phyloP scores from a whole-genome alignment of 2,797 vertebrate species.

The Pogonophryne albipinna region DNA sequence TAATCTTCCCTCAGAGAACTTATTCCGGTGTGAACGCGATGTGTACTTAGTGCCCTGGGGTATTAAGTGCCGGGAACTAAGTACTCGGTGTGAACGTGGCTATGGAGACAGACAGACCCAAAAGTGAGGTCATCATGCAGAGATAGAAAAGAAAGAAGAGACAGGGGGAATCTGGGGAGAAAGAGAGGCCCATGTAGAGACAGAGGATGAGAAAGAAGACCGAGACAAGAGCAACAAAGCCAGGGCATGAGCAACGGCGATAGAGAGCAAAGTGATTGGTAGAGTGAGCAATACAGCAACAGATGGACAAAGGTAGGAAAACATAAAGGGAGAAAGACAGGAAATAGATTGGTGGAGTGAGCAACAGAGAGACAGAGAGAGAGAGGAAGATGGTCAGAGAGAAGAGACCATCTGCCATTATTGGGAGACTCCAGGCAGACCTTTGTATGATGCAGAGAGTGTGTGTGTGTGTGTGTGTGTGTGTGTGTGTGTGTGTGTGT shows the following conservation, averaged over 20 bases:
- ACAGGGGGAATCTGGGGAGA: neutral
- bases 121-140: constrained; percentile 42
- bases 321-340: constrained; percentile 34
- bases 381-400: constrained; percentile 30
- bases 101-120: constrained; percentile 38
- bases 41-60: too few relatives aligned
- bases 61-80: too few relatives aligned
- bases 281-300: constrained; percentile 41
- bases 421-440: constrained; percentile 46
- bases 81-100: too few relatives aligned
- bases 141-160: neutral
- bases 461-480: constrained; percentile 28
- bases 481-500: constrained; percentile 29
- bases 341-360: constrained; percentile 49
- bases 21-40: too few relatives aligned
- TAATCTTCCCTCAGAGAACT: too few relatives aligned
- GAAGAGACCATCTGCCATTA: constrained; percentile 70
- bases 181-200: neutral
- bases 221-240: neutral
- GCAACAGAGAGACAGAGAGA: constrained; percentile 25
- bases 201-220: neutral
- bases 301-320: constrained; percentile 55
- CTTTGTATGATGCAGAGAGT: constrained; percentile 29
- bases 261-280: constrained; percentile 25
- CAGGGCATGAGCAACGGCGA: neutral